phyloP scores from a whole-genome alignment of 2,797 vertebrate species.

The Gymnothorax javanicus region DNA sequence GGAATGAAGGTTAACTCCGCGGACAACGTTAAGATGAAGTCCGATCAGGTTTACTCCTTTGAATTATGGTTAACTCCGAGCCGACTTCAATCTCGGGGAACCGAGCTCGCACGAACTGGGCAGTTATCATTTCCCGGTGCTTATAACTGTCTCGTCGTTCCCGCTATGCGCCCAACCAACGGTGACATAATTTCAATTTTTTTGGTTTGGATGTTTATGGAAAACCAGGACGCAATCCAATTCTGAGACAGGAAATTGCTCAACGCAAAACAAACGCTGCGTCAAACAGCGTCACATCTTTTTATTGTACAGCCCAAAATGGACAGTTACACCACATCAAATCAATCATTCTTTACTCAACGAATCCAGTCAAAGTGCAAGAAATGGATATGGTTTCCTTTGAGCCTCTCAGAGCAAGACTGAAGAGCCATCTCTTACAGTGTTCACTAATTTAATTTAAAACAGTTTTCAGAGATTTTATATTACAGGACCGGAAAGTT shows the following conservation, averaged over 20 bases:
- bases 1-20: neutral
- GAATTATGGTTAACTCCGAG: neutral
- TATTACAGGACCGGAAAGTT: neutral
- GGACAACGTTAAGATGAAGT: neutral
- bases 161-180: neutral
- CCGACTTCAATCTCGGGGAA: neutral
- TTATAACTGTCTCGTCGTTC: neutral
- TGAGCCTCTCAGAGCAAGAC: slow-evolving; percentile 29
- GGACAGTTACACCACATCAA: slow-evolving; percentile 48
- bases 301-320: slow-evolving; percentile 52
- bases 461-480: neutral
- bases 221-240: neutral
- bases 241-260: neutral
- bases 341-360: slow-evolving; percentile 4
- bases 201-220: neutral
- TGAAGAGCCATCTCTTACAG: neutral
- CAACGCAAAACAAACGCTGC: neutral
- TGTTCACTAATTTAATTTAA: neutral
- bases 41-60: neutral
- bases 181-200: neutral
- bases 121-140: neutral
- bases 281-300: slow-evolving; percentile 34
- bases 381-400: slow-evolving; percentile 35
- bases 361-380: slow-evolving; percentile 47
- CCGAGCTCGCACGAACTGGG: neutral